Base-by-base conservation (phyloP, 2,113 vertebrate species). In the Sander lucioperca region DNA sequence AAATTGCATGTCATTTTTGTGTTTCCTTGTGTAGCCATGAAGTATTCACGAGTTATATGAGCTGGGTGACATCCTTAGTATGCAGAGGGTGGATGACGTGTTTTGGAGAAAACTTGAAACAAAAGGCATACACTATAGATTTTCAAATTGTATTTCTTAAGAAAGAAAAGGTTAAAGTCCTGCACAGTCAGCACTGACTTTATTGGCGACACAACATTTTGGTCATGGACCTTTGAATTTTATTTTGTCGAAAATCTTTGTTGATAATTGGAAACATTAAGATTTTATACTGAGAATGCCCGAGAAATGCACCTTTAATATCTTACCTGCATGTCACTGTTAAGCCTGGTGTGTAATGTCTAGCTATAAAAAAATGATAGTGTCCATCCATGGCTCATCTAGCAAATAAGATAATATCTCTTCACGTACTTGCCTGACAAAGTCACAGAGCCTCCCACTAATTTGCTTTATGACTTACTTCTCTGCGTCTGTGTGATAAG, bases 381-480 rank as follows among this genome's bases (percentile, higher is more conserved):
- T 14, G 77, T 88, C 73, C 84, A 62, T 83, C 57, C 86, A 86
- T 25, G 80, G 87, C 83, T 92, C 91, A 93, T 92, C 88, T 89
- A 88, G 86, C 86, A 91, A 89, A 88, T 80, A 85, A 86, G 82
- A 91, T 90, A 83, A 90, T 82, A 90, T 90, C 79, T 78, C 59
- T 84, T 68, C 51, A 36, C 30, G 53, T 81, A 90, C 92, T 84
- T 92, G 87, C 43, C 77, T 65, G 79, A 84, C 90, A 90, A 80
- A 85, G 85, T 88, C 88, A 76, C 74, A 33, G 80, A 89, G 74
- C 86, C 80, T 85, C 88, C 86, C 87, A 85, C 87, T 92, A 79
- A 90, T 93, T 90, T 88, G 83, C 81, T 84, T 87, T 79, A 84
- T 88, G 84, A 86, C 87, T 91, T 87, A 79, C 75, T 83, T 86